phyloP scores from a whole-genome alignment of 2,888 invertebrate species.

The Andrena hattorfiana region DNA sequence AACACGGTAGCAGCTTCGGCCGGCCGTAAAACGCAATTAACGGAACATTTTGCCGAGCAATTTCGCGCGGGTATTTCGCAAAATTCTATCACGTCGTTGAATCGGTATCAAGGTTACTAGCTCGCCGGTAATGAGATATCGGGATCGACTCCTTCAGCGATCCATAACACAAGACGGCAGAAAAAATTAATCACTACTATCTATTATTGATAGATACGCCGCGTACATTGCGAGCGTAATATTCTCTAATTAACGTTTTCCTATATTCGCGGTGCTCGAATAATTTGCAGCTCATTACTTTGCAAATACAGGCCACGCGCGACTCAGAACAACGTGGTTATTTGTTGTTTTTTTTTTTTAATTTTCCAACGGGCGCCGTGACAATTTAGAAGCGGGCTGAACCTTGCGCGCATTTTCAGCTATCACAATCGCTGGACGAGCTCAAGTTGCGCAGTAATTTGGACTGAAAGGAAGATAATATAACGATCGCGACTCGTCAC shows the following conservation, averaged over 20 bases:
- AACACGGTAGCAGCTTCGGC: not conserved
- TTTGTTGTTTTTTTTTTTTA: not conserved
- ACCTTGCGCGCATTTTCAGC: too few species aligned
- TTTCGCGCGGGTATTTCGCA: not conserved
- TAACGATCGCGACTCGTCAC: too few species aligned
- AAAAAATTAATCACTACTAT: not conserved
- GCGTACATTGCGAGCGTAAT: not conserved
- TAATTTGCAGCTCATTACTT: slow-evolving; percentile 4
- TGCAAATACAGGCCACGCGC: not conserved
- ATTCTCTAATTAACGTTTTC: not conserved
- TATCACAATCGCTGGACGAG: too few species aligned
- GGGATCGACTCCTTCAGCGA: not conserved
- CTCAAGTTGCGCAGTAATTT: too few species aligned
- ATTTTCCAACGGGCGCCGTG: too few species aligned
- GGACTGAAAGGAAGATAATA: too few species aligned
- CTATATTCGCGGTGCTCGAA: not conserved
- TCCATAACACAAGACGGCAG: not conserved
- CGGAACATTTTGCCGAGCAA: not conserved
- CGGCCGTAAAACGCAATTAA: not conserved
- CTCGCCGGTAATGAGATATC: not conserved
- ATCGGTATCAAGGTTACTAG: not conserved
- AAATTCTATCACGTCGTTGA: not conserved
- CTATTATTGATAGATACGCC: not conserved
- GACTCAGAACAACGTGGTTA: not conserved
- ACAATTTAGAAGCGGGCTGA: too few species aligned